Evolutionary conservation across 2,888 invertebrate species (phyloP).

Genomic region (Crematogaster levior): DNA sequence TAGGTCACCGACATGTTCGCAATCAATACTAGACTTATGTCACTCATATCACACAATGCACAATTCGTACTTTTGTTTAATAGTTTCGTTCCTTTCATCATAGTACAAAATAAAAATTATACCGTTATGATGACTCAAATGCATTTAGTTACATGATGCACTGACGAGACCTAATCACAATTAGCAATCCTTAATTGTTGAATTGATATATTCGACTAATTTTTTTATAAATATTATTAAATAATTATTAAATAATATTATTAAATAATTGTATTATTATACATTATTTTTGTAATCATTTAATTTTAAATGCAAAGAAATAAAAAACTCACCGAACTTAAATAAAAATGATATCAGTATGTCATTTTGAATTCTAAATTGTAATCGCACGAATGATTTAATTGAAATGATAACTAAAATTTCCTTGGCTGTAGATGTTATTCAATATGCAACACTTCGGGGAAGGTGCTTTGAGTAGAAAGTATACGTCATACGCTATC

Average conservation of each 20-base stretch:
- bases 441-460: neutral
- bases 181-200: neutral
- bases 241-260: neutral
- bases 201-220: neutral
- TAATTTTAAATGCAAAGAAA: neutral
- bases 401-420: neutral
- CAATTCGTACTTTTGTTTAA: neutral
- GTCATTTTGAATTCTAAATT: conserved; percentile 7
- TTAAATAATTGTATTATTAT: neutral
- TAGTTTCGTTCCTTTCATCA: neutral
- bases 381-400: neutral
- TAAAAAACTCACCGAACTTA: neutral
- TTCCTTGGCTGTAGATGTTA: neutral
- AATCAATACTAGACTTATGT: conserved; percentile 47
- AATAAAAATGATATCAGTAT: neutral
- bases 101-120: neutral
- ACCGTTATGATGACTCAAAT: neutral
- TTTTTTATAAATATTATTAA: no score
- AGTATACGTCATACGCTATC: conserved; percentile 23
- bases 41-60: neutral
- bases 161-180: neutral
- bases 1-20: conserved; percentile 32
- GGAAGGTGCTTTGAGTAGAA: neutral
- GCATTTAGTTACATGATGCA: neutral
- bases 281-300: neutral